Evolutionary conservation across 2,113 vertebrate species (phyloP).

Genomic region (Anser brachyrhynchus): DNA sequence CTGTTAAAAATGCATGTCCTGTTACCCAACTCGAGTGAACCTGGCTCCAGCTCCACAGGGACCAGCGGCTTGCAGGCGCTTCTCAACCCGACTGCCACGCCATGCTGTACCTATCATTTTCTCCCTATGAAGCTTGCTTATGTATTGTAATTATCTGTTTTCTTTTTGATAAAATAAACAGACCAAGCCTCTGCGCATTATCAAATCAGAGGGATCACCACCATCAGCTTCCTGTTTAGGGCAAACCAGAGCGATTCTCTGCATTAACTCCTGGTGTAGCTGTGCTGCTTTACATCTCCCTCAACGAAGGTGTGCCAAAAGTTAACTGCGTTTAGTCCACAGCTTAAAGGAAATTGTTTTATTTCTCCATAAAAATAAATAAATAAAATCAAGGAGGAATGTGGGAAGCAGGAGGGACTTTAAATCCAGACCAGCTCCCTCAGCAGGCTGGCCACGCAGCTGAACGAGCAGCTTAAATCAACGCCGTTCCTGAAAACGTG

Average conservation of each 20-base stretch:
- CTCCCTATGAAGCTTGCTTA: neutral
- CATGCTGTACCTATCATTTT: rapidly evolving
- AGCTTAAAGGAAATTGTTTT: neutral
- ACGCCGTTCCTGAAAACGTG: rapidly evolving
- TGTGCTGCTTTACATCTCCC: neutral
- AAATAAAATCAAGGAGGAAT: neutral
- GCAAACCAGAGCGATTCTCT: neutral
- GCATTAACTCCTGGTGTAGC: neutral
- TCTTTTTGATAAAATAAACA: neutral
- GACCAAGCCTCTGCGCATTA: neutral
- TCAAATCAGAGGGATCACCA: neutral
- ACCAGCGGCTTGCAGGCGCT: rapidly evolving
- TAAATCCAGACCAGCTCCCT: neutral
- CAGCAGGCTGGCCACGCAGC: neutral
- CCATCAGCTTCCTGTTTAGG: neutral
- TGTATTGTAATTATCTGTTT: rapidly evolving
- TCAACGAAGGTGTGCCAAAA: neutral
- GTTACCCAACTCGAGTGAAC: neutral
- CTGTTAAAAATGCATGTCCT: rapidly evolving
- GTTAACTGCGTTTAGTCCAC: neutral
- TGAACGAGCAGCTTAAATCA: neutral
- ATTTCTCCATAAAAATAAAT: neutral
- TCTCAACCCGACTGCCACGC: rapidly evolving
- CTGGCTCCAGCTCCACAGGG: neutral
- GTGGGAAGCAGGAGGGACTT: neutral